These are phyloP conservation scores for Cephus cinctus DNA, from an alignment of 1,140 invertebrate species.

Conservation along the genomic window DNA sequence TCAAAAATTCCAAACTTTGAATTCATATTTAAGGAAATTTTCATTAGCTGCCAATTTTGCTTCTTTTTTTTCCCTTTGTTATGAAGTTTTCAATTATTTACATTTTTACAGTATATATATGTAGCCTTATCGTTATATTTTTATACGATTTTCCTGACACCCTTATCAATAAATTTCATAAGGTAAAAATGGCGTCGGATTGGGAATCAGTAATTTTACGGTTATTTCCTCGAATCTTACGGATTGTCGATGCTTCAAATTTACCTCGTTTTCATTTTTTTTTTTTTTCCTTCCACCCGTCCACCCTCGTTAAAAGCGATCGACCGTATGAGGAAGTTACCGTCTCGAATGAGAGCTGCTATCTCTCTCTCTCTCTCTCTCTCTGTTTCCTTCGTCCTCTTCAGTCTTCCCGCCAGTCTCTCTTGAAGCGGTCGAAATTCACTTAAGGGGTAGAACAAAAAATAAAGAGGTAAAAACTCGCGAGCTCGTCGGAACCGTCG, in stretches of 20 bases:
- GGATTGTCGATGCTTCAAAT: background rate
- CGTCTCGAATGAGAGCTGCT: background rate
- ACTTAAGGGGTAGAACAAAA: too few species aligned
- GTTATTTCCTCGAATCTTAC: background rate
- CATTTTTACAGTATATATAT: too few species aligned
- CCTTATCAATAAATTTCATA: too few species aligned
- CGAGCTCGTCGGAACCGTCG: background rate
- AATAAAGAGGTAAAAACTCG: conserved; percentile 2
- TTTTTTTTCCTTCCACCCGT: conserved; percentile 11
- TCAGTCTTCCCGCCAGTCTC: conserved; percentile 1
- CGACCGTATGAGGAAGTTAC: conserved; percentile 14
- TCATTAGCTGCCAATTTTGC: too few species aligned
- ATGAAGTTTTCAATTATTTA: too few species aligned
- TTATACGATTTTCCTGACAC: too few species aligned
- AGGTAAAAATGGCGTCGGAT: background rate
- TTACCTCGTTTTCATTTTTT: conserved; percentile 6
- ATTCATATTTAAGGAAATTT: too few species aligned
- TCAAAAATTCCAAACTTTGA: too few species aligned
- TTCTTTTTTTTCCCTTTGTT: too few species aligned
- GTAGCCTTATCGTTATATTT: too few species aligned
- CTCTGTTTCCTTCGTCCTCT: background rate
- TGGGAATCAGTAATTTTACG: background rate
- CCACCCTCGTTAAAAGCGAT: conserved; percentile 19
- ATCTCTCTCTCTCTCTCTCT: background rate
- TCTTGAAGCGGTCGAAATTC: background rate